These are phyloP conservation scores for Amphimallon solstitiale DNA, from an alignment of 2,888 invertebrate species.

Conservation along the genomic window DNA sequence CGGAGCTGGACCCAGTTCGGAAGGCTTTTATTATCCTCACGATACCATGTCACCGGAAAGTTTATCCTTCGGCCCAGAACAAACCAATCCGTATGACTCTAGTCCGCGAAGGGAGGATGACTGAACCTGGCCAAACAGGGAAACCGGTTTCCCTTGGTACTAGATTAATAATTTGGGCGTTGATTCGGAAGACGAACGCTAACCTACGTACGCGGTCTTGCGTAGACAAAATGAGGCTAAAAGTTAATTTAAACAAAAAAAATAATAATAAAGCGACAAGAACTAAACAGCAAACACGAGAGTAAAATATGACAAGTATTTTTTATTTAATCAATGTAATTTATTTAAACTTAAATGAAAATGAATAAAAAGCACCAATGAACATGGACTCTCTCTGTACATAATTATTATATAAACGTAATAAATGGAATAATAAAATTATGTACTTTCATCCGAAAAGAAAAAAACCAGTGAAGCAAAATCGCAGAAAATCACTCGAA, in stretches of 20 bases:
- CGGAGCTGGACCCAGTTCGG: slow-evolving; percentile 65
- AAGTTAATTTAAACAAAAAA: too few relatives aligned
- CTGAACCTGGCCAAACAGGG: slow-evolving; percentile 74
- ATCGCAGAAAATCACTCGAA: slow-evolving; percentile 26
- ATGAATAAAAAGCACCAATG: slow-evolving; percentile 21
- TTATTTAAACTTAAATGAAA: slow-evolving; percentile 17
- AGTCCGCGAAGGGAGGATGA: slow-evolving; percentile 80
- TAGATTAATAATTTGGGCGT: slow-evolving; percentile 45
- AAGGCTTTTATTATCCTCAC: slow-evolving; percentile 73
- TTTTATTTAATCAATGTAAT: slow-evolving; percentile 39
- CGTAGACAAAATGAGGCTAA: slow-evolving; percentile 22
- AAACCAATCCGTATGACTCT: slow-evolving; percentile 69
- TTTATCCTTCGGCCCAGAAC: slow-evolving; percentile 77
- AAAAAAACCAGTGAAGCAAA: too few relatives aligned
- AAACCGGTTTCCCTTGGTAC: slow-evolving; percentile 61
- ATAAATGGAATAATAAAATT: slow-evolving; percentile 6
- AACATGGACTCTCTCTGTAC: slow-evolving; percentile 25
- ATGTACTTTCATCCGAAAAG: slow-evolving; percentile 31
- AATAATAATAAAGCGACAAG: too few relatives aligned
- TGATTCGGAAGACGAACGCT: slow-evolving; percentile 14
- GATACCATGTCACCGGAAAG: slow-evolving; percentile 77
- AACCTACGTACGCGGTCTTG: too few relatives aligned
- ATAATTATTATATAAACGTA: slow-evolving; percentile 14
- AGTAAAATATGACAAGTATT: slow-evolving; percentile 47
- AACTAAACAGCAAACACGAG: slow-evolving; percentile 24